Evolutionary conservation across 2,888 invertebrate genomes (phyloP), one percentile per base, ranked within the genome.

Genomic region (Xestoiulus laeticollis): DNA sequence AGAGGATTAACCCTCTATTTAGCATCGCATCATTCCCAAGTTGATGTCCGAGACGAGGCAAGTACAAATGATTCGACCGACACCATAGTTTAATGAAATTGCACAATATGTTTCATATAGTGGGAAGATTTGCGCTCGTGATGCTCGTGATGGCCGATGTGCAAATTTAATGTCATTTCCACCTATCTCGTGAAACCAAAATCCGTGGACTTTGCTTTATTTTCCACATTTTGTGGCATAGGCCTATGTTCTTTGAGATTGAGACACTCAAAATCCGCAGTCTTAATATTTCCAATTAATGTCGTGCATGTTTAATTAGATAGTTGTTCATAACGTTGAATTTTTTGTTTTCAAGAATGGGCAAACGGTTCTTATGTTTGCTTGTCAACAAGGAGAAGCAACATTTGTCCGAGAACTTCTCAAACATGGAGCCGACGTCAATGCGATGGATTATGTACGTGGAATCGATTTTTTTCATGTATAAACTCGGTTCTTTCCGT

Each of bases 331-430:
- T 59, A 59, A 59, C 22, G 10, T 8, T 84, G 14, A 14, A 43
- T 68, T 59, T 10, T 83, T 86, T 44, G 14, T n/a, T 88, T 92
- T 92, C 59, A 91, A 98, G 97, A 97, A 97, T 94, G 97, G 98
- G 89, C 96, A 96, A 89, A 98, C 98, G 86, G 96, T 97, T 87
- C 96, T 99, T 91, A 98, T 99, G 94, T 95, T 96, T 91, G 98
- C 98, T 85, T 95, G 97, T 89, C 94, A 96, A 91, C 96, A 95
- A 90, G 99, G 98, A 44, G 95, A 96, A 91, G 93, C 95, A 88
- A 94, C 95, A 84, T 96, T 98, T 92, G 97, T 96, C 86, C 94
- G 96, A 87, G 95, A 96, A 91, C 94, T 99, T 89, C 93, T 99
- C 90, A 95, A 95, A 88, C 96, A 97, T 91, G 97, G 98, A 89